Evolutionary conservation across 2,113 vertebrate genomes (phyloP), one percentile per base, ranked within the genome.

Genomic region (Strix aluco): DNA sequence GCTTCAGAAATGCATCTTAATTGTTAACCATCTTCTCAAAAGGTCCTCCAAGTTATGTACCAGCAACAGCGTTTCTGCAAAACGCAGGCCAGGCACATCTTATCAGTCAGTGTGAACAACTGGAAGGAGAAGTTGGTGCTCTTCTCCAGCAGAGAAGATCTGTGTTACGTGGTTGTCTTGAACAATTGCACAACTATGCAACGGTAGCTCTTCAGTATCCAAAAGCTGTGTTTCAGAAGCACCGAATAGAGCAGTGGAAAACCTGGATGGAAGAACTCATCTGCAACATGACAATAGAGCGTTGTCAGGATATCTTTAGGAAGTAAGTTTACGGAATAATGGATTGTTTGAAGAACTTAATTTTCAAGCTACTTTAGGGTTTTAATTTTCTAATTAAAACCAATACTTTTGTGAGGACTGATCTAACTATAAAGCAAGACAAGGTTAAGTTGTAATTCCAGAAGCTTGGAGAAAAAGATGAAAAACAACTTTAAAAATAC

Each of bases 41-140:
- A 99, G 99, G 99, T 92, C 99, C 99, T n/a, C 99, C 99, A 6
- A 99, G 99, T 97, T 99, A 99, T 2, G 99, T 99, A 11, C 99
- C 99, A 36, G 99, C 99, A 15, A 99, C 99, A 34, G 98, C 99
- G 12, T 99, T 99, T 96, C 97, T 99, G 77, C 99, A 99, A 90
- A 99, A 99, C 5, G 99, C 99, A 6, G 99, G 99, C 62, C 99
- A 99, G 97, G 99, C 99, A 21, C 99, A 99, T 91, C 97, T 99
- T 3, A 99, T 99, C 92, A 99, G 99, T 95, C 99, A 99, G 93
- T 99, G 99, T 18, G 99, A 99, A 40, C 98, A 98, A 21, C 98
- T 99, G 61, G 99, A 99, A 95, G 99, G 98, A 2, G 99, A 99
- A 95, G 98, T 99, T 22, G 98, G 99, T 12, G 97, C 98, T 14